phyloP scores from a whole-genome alignment of 2,888 invertebrate genomes.

The Tanypteryx hageni region DNA sequence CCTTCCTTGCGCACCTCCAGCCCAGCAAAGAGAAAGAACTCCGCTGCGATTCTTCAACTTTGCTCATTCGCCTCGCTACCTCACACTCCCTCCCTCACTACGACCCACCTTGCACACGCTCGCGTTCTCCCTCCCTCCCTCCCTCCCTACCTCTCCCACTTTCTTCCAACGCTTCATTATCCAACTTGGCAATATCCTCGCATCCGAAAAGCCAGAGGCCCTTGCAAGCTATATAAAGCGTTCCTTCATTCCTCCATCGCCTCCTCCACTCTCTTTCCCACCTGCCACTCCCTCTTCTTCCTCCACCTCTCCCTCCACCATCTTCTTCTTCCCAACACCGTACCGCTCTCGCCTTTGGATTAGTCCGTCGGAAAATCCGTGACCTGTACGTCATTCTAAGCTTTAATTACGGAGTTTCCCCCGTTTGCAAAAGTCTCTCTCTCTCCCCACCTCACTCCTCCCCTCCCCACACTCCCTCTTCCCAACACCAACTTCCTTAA shows the following conservation, averaged over 20 bases:
- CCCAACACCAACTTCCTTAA: background rate
- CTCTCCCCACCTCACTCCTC: no score
- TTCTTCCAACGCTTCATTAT: slow-evolving; percentile 38
- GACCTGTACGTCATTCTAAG: slow-evolving; percentile 22
- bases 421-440: no score
- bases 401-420: slow-evolving; percentile 19
- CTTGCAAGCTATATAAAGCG: background rate
- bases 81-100: background rate
- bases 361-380: slow-evolving; percentile 3
- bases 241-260: background rate
- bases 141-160: background rate
- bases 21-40: background rate
- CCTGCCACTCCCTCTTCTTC: background rate
- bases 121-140: background rate
- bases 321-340: background rate
- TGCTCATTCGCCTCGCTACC: background rate
- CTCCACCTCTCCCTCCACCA: background rate
- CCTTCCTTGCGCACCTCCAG: background rate
- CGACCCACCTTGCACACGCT: no score
- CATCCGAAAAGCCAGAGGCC: background rate
- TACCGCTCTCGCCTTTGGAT: background rate
- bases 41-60: no score
- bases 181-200: slow-evolving; percentile 4
- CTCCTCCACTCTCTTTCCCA: background rate
- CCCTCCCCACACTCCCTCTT: no score